Evolutionary conservation across 2,888 invertebrate species (phyloP), one percentile per base, ranked within the genome.

Genomic region (Macrophya annulata): DNA sequence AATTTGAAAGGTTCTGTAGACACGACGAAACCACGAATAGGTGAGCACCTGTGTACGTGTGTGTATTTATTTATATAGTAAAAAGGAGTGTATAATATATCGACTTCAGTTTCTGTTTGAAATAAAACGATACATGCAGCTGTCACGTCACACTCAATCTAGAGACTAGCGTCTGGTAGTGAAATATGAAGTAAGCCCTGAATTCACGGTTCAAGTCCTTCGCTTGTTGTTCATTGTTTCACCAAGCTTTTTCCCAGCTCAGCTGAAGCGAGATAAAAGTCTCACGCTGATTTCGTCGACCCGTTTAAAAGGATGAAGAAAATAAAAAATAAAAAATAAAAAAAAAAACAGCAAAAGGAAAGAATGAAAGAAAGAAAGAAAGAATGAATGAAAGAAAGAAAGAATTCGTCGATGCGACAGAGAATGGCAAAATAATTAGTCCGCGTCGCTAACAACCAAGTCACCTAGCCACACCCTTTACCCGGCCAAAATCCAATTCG

Each of bases 111-210:
- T 51, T 15, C 17, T 15, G 40, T 31, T 21, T 37, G 40, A 81
- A 81, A 81, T 81, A 43, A 81, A 81, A 40, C 40, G 81, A 81
- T 81, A 81, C n/a, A 81, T 81, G 81, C 81, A 81, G 62, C 81
- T 59, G 81, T 81, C 81, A 81, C 81, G 81, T 81, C 43, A 81
- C 81, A 81, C 59, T 81, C 59, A 81, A 81, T 81, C 81, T 43
- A 62, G 81, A 21, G 59, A 21, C 40, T 21, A 62, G 81, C 62
- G 43, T 12, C 81, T 62, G 81, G 40, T 81, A 62, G 62, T 81
- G 81, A 81, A 81, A 81, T 81, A 81, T 81, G 59, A 81, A 59
- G 81, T 81, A 62, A 62, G 81, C 62, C 43, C 59, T 43, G 81
- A 79, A 79, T 79, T 79, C 59, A 79, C 81, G 59, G 62, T 81